Evolutionary conservation across 2,113 vertebrate species (phyloP).

Genomic region (Equus przewalskii): DNA sequence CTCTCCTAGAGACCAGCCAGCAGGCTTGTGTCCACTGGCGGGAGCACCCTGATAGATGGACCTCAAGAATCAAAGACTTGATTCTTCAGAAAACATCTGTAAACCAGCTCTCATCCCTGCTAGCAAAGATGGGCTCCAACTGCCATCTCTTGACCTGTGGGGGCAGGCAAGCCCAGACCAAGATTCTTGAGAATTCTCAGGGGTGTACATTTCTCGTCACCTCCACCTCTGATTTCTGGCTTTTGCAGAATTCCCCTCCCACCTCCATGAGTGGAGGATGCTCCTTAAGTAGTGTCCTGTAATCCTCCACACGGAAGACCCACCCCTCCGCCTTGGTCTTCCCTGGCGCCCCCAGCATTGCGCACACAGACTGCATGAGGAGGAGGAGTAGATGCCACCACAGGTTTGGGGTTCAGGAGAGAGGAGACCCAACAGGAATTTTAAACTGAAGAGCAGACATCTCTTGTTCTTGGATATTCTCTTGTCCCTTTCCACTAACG

Average conservation of each 20-base stretch:
- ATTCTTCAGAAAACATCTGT: background rate
- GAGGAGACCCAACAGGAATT: background rate
- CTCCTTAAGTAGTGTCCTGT: background rate
- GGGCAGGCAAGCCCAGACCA: background rate
- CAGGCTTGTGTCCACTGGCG: background rate
- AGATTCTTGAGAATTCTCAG: background rate
- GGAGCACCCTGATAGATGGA: background rate
- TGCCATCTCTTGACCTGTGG: fast-evolving
- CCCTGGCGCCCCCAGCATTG: fast-evolving
- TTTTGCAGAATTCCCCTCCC: background rate
- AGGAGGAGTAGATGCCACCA: fast-evolving
- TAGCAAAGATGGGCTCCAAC: background rate
- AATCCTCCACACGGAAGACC: background rate
- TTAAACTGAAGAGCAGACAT: background rate
- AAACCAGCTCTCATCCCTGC: background rate
- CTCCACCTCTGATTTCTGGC: background rate
- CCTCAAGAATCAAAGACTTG: background rate
- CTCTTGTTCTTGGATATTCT: background rate
- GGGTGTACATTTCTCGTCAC: background rate
- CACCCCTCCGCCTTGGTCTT: background rate
- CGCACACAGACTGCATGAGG: background rate
- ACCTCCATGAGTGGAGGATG: background rate
- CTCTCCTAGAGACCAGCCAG: background rate
- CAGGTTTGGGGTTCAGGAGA: background rate
- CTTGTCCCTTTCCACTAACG: background rate